phyloP scores from a whole-genome alignment of 2,888 invertebrate species.

The Cheilosia urbana region DNA sequence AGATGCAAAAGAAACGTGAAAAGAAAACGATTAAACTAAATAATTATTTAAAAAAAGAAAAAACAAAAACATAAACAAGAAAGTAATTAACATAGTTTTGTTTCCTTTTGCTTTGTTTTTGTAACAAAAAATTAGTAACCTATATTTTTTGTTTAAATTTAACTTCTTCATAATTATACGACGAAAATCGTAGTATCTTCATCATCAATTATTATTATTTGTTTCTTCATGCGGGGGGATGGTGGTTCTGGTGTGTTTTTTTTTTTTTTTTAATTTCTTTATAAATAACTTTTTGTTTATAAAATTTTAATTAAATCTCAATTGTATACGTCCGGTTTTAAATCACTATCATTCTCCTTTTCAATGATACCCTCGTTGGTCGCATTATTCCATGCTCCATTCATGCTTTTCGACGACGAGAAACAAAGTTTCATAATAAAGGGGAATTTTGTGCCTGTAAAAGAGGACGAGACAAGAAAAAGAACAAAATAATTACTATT shows the following conservation, averaged over 20 bases:
- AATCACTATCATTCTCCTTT: constrained; percentile 82
- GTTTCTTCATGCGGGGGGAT: constrained; percentile 73
- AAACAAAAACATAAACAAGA: constrained; percentile 66
- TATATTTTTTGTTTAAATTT: constrained; percentile 36
- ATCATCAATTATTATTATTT: constrained; percentile 30
- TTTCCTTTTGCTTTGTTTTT: constrained; percentile 50
- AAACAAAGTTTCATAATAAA: constrained; percentile 99
- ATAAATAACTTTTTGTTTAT: constrained; percentile 77
- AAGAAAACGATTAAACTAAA: constrained; percentile 57
- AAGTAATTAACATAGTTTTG: constrained; percentile 67
- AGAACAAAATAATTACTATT: constrained; percentile 15
- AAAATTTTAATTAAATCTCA: constrained; percentile 83
- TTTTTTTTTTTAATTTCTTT: constrained; percentile 35
- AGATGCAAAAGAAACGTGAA: constrained; percentile 7
- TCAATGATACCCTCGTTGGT: constrained; percentile 83
- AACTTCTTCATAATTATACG: constrained; percentile 65
- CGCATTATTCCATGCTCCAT: constrained; percentile 86
- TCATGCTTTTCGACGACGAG: constrained; percentile 89
- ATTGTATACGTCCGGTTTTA: constrained; percentile 81
- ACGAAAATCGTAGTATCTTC: constrained; percentile 47
- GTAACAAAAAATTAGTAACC: constrained; percentile 54
- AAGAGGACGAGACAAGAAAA: constrained; percentile 31
- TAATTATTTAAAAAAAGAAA: constrained; percentile 32
- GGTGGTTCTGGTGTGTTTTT: constrained; percentile 58
- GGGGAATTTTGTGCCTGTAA: constrained; percentile 97